Percentiles rank a stretch among this genome's conserved stretches.
Conservation (phyloP, 1,140 invertebrate species). For the Heliconius hermathena region DNA sequence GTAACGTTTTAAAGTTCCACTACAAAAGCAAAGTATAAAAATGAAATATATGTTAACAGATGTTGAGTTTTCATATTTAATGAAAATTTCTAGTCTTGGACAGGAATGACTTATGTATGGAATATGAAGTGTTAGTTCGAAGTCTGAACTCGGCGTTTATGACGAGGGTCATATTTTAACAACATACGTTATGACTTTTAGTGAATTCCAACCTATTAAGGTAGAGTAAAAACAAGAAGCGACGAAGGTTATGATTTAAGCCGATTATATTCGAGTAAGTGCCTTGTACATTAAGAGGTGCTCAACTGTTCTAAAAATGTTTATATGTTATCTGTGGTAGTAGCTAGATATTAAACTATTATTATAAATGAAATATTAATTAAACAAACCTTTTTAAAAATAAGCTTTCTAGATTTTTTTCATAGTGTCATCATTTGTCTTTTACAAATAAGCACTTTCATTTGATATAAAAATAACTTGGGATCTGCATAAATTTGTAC, state of each 20-base stretch:
- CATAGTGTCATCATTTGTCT: too few relatives aligned
- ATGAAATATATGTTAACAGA: conserved; percentile 39
- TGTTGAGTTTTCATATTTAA: conserved; percentile 59
- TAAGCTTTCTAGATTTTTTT: too few relatives aligned
- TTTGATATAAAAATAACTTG: too few relatives aligned
- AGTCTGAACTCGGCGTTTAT: conserved; percentile 34
- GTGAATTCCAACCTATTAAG: background rate
- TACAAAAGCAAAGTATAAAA: background rate
- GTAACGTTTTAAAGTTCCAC: background rate
- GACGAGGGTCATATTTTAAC: conserved; percentile 55
- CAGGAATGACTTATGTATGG: conserved; percentile 39
- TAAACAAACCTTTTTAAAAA: too few relatives aligned
- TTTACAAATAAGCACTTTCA: too few relatives aligned
- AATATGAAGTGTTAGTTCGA: conserved; percentile 33
- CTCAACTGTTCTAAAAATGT: background rate
- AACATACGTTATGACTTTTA: conserved; percentile 19
- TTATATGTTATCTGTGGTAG: background rate
- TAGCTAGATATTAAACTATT: too few relatives aligned
- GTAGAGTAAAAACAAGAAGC: background rate
- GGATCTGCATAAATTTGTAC: too few relatives aligned
- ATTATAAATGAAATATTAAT: too few relatives aligned
- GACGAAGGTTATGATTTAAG: background rate
- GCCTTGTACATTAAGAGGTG: background rate
- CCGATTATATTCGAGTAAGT: background rate
- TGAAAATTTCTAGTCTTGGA: conserved; percentile 53